Base-by-base conservation (phyloP, 2,113 vertebrate species). In the Polypterus senegalus region DNA sequence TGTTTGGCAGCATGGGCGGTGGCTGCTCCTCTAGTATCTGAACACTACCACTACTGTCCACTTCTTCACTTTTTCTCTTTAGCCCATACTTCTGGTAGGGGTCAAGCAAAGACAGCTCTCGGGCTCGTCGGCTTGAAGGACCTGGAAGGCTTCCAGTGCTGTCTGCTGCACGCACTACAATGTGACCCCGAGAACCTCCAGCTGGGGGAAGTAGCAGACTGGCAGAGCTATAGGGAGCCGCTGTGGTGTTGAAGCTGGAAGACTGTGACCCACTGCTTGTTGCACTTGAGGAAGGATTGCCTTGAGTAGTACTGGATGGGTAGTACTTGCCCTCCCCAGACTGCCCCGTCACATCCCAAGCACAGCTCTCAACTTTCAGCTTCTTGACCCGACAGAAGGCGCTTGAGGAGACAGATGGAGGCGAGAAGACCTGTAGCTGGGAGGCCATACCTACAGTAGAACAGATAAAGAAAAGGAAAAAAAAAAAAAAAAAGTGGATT, bases 11-110 rank as follows among this genome's bases (percentile, higher is more conserved):
- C 80, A 97, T 92, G 58, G 96, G 94, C 72, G 94, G 94, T 57
- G 94, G 95, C 63, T 94, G 92, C 86, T 98, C 94, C 86, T 97
- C 95, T 71, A 98, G 88, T 59, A 98, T 97, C 80, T 97, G 94
- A 70, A 98, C 94, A 2, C 94, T 98, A 84, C 95, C 93, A 73
- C 94, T 96, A 88, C 93, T 97, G 79, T 97, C 94, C 1, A 92
- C 92, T 81, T 98, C 95, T 74, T 98, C 93, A 77, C 94, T 97
- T 79, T 98, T 98, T 77, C 94, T 84, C 88, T 98, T 98, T 86
- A 94, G 70, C 70, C 92, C 90, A 83, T 91, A 89, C 86, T 94
- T 94, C 82, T 89, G 89, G 79, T 92, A 91, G 1, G 88, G 84
- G 70, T 93, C 90, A 66, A 88, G 84, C 61, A 90, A 79, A 77